A percentile compares a stretch with the other conserved stretches of the same genome.
These are phyloP conservation scores for Drosophila kambysellisi DNA, from an alignment of 2,888 invertebrate species.

Conservation along the genomic window DNA sequence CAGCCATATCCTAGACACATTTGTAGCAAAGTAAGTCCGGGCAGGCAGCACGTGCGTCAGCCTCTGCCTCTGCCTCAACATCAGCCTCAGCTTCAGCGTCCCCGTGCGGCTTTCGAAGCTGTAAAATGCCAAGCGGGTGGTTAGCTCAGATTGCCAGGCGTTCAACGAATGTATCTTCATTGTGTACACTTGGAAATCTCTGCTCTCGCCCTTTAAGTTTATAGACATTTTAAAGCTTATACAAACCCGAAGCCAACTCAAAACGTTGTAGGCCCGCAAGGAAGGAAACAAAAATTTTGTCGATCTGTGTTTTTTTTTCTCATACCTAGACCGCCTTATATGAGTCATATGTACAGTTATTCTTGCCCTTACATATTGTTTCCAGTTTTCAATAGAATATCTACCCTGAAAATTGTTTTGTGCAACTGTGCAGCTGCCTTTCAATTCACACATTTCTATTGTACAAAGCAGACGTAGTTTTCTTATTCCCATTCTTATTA, in stretches of 20 bases:
- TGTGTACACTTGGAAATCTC: slow-evolving; percentile 59
- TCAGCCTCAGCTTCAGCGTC: slow-evolving; percentile 16
- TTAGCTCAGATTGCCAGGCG: slow-evolving; percentile 49
- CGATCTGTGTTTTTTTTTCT: not conserved
- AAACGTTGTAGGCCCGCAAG: slow-evolving; percentile 19
- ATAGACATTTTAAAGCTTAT: slow-evolving; percentile 54
- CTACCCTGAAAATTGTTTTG: slow-evolving; percentile 14
- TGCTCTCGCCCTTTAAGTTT: slow-evolving; percentile 57
- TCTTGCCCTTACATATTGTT: slow-evolving; percentile 55
- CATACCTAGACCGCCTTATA: slow-evolving; percentile 24
- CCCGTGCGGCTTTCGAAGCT: slow-evolving; percentile 66
- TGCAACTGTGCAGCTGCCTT: slow-evolving; percentile 51
- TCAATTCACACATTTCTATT: slow-evolving; percentile 54
- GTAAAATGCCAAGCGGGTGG: slow-evolving; percentile 67
- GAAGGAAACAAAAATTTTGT: slow-evolving; percentile 12
- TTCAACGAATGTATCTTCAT: slow-evolving; percentile 28
- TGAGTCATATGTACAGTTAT: slow-evolving; percentile 21
- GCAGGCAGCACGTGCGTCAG: slow-evolving; percentile 55
- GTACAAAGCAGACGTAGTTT: slow-evolving; percentile 17
- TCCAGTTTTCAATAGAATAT: slow-evolving; percentile 62
- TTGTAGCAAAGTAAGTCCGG: slow-evolving; percentile 57
- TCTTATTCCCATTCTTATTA: slow-evolving; percentile 42
- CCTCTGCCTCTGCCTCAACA: slow-evolving; percentile 21
- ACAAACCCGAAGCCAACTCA: slow-evolving; percentile 35
- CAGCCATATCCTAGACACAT: slow-evolving; percentile 80